Evolutionary conservation across 2,113 vertebrate species (phyloP).

Genomic region (Microtus richardsoni): DNA sequence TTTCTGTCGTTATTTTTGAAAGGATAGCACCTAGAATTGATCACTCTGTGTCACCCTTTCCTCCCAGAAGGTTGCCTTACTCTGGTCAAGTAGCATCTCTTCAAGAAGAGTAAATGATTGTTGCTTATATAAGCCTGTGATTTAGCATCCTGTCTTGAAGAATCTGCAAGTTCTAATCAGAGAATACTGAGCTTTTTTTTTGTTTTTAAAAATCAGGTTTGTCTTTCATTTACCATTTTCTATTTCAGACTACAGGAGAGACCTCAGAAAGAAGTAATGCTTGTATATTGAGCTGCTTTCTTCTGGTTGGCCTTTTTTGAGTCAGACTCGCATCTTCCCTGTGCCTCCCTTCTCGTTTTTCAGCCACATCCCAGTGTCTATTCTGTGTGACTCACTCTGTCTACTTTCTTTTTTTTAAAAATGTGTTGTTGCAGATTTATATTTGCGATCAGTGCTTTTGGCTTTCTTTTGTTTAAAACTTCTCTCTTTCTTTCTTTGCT

Average conservation of each 20-base stretch:
- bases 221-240: not conserved
- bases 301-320: too few relatives aligned
- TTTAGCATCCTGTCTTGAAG: not conserved
- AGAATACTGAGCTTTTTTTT: not conserved
- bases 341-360: not conserved
- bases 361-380: not conserved
- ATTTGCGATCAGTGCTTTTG: not conserved
- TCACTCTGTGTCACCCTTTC: not conserved
- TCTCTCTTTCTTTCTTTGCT: not conserved
- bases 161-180: not conserved
- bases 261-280: too few relatives aligned
- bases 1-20: not conserved
- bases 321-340: not conserved
- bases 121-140: not conserved
- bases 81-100: constrained; percentile 6
- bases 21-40: not conserved
- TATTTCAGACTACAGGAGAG: not conserved
- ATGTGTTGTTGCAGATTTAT: too few relatives aligned
- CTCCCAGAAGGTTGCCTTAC: not conserved
- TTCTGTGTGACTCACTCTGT: not conserved
- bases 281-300: not conserved
- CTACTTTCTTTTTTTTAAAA: not conserved
- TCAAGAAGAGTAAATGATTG: not conserved
- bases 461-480: not conserved
- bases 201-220: not conserved